Percentiles rank a stretch among this genome's conserved stretches.
These are phyloP conservation scores for Synergus umbraculus DNA, from an alignment of 2,888 invertebrate genomes.

Conservation along the genomic window DNA sequence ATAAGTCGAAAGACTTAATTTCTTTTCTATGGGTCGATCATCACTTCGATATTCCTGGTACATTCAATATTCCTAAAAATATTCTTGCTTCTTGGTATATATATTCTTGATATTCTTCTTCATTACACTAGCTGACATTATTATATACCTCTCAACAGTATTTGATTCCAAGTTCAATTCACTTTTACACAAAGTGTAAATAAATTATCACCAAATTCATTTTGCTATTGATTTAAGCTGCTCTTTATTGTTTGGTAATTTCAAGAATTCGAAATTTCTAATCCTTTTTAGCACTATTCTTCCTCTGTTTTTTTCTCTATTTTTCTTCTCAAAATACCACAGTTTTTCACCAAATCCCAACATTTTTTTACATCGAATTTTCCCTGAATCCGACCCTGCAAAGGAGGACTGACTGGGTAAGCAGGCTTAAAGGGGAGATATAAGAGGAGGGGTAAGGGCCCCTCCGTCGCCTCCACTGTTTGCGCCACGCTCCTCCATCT, in stretches of 20 bases:
- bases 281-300: neutral
- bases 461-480: constrained; percentile 29
- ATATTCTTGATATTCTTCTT: too few relatives aligned
- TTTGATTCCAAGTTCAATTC: neutral
- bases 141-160: too few relatives aligned
- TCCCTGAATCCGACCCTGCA: constrained; percentile 48
- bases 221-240: neutral
- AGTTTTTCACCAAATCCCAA: neutral
- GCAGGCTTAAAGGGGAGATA: constrained; percentile 25
- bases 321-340: neutral
- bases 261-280: neutral
- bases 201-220: neutral
- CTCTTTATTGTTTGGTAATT: neutral
- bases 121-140: too few relatives aligned
- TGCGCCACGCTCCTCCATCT: constrained; percentile 37
- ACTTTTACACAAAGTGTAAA: neutral
- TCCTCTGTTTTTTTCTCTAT: neutral
- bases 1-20: neutral
- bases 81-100: too few relatives aligned
- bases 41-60: too few relatives aligned
- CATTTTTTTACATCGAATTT: neutral
- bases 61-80: too few relatives aligned
- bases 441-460: constrained; percentile 18
- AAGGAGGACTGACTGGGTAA: constrained; percentile 47
- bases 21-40: too few relatives aligned